Evolutionary conservation across 2,888 invertebrate genomes (phyloP), one percentile per base, ranked within the genome.

Genomic region (Cabera pusaria): DNA sequence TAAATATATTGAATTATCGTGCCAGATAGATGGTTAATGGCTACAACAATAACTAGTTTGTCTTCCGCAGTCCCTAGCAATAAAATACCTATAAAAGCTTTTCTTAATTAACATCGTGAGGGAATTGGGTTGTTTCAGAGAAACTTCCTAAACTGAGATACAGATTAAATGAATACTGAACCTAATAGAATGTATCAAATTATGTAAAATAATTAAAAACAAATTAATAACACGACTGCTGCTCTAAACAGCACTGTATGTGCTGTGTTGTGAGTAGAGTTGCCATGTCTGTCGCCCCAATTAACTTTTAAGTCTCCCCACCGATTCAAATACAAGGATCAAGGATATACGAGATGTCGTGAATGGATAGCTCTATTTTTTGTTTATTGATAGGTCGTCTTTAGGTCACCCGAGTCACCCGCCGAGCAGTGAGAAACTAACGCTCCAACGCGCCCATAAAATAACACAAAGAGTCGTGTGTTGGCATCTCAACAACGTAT

Each of bases 191-290:
- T n/a, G n/a, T n/a, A n/a, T n/a, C n/a, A n/a, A n/a, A n/a, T n/a
- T n/a, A n/a, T n/a, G n/a, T n/a, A n/a, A n/a, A n/a, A n/a, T n/a
- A n/a, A n/a, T n/a, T n/a, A n/a, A n/a, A n/a, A n/a, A n/a, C n/a
- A 72, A 77, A 78, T 77, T 87, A 87, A 87, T 88, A 65, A 86
- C 72, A 84, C 68, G 82, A 83, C n/a, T n/a, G n/a, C 82, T 83
- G 74, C 56, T 64, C 64, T 75, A 78, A 76, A 69, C 75, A 77
- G 68, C 76, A 72, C 72, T n/a, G n/a, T n/a, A n/a, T n/a, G n/a
- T n/a, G n/a, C n/a, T n/a, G n/a, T n/a, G n/a, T n/a, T n/a, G n/a
- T n/a, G n/a, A n/a, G n/a, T n/a, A 54, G 69, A 76, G 77, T 75
- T 76, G 74, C 79, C 79, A 74, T 68, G 79, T 72, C 72, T 71